Percentiles rank a stretch among this genome's conserved stretches.
Evolutionary conservation across 1,140 invertebrate species (phyloP).

Genomic region (Olivierus martensii): DNA sequence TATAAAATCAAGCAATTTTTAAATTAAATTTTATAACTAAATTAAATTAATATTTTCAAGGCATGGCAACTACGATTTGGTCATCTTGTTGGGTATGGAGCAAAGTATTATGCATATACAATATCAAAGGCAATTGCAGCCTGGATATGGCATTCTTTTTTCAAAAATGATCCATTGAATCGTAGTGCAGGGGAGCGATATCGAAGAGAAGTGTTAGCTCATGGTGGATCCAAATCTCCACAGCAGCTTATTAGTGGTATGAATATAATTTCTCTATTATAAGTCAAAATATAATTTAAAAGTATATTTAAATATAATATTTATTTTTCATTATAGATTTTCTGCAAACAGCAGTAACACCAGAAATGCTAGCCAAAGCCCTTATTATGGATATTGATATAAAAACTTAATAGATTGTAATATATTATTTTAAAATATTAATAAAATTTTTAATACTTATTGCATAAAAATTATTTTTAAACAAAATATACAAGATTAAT

Average conservation of each 20-base stretch:
- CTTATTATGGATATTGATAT: slow-evolving; percentile 36
- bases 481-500: too few species aligned
- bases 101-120: slow-evolving; percentile 95
- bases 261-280: too few species aligned
- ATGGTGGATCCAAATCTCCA: slow-evolving; percentile 82
- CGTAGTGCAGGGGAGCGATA: slow-evolving; percentile 59
- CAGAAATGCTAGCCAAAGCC: slow-evolving; percentile 37
- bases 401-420: not conserved
- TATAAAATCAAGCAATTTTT: not conserved
- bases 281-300: not conserved
- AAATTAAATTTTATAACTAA: not conserved
- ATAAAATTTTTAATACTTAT: too few species aligned
- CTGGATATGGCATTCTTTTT: slow-evolving; percentile 82
- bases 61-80: slow-evolving; percentile 94
- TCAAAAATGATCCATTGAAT: slow-evolving; percentile 66
- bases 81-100: slow-evolving; percentile 93
- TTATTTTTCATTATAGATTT: slow-evolving; percentile 39
- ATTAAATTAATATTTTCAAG: slow-evolving; percentile 8
- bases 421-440: too few species aligned
- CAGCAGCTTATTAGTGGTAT: not conserved
- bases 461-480: too few species aligned
- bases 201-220: slow-evolving; percentile 54
- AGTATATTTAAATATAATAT: not conserved
- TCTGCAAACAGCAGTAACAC: slow-evolving; percentile 48
- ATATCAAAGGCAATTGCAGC: slow-evolving; percentile 86